Conservation (phyloP, 1,140 invertebrate genomes). For the Littorina saxatilis region DNA sequence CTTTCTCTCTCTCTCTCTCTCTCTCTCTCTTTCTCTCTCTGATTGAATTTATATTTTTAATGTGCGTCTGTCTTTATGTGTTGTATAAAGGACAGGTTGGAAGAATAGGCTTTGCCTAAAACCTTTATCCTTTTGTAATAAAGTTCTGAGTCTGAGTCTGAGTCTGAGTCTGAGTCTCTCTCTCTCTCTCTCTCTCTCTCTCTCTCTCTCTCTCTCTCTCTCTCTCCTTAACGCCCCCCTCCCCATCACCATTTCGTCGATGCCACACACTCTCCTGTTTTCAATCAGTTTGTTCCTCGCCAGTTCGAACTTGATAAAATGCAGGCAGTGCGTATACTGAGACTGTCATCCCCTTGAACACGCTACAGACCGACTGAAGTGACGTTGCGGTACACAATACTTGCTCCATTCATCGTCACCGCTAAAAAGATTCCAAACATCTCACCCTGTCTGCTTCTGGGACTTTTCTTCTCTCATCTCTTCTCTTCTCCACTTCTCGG, state of each 20-base stretch:
- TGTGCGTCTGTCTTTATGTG: too few species aligned
- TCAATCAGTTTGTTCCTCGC: neutral
- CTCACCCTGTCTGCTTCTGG: neutral
- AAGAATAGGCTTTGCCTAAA: too few species aligned
- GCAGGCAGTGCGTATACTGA: too few species aligned
- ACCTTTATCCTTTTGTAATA: too few species aligned
- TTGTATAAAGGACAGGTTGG: too few species aligned
- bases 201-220: constrained; percentile 25
- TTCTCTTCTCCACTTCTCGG: too few species aligned
- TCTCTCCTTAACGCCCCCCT: neutral
- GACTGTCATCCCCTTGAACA: neutral
- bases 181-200: constrained; percentile 31
- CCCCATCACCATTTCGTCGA: neutral
- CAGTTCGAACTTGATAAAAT: neutral
- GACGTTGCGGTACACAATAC: neutral
- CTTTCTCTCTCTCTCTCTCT: constrained; percentile 20
- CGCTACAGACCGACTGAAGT: neutral
- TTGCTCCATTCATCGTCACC: neutral
- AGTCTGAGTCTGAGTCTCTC: too few species aligned
- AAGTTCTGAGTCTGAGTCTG: too few species aligned
- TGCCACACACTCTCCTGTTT: neutral
- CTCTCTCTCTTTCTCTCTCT: constrained; percentile 29
- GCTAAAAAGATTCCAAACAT: neutral
- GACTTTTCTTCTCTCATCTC: neutral
- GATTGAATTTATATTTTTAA: too few species aligned